These are phyloP conservation scores for Eospalax fontanierii DNA, from an alignment of 2,797 vertebrate genomes.

Conservation along the genomic window DNA sequence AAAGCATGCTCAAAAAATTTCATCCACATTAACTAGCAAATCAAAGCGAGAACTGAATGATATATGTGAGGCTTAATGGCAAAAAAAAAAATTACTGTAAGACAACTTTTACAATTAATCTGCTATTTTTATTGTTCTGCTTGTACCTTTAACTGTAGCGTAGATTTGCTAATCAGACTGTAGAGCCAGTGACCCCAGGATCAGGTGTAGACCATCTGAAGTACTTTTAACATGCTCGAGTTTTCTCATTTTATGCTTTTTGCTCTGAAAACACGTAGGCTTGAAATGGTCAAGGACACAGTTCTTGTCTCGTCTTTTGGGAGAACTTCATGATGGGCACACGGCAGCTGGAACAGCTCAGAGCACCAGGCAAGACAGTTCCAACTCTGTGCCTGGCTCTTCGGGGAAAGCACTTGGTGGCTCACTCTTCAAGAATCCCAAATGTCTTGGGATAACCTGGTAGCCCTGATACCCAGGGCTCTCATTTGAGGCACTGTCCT, in stretches of 20 bases:
- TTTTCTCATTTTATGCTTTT: conserved; percentile 65
- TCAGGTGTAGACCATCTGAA: conserved; percentile 62
- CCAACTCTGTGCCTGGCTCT: conserved; percentile 1
- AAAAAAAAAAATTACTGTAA: conserved; percentile 19
- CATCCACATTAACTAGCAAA: neutral
- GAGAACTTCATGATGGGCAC: neutral
- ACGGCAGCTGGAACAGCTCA: conserved; percentile 24
- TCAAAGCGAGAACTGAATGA: neutral
- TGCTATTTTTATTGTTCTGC: conserved; percentile 63
- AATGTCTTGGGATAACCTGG: conserved; percentile 11
- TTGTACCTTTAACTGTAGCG: conserved; percentile 81
- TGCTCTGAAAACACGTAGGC: conserved; percentile 71
- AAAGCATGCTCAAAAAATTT: conserved; percentile 8
- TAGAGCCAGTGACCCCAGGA: conserved; percentile 73
- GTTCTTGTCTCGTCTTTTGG: conserved; percentile 46
- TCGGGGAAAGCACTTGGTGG: conserved; percentile 56
- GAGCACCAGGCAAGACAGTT: neutral
- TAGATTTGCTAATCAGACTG: conserved; percentile 79
- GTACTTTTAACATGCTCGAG: conserved; percentile 64
- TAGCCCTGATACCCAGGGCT: conserved; percentile 71
- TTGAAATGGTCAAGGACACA: conserved; percentile 70
- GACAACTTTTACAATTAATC: conserved; percentile 49
- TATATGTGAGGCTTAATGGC: neutral
- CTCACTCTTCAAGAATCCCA: conserved; percentile 63
- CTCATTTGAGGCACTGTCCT: conserved; percentile 26